Evolutionary conservation across 2,797 vertebrate species (phyloP), one percentile per base, ranked within the genome.

Genomic region (Tenualosa ilisha): DNA sequence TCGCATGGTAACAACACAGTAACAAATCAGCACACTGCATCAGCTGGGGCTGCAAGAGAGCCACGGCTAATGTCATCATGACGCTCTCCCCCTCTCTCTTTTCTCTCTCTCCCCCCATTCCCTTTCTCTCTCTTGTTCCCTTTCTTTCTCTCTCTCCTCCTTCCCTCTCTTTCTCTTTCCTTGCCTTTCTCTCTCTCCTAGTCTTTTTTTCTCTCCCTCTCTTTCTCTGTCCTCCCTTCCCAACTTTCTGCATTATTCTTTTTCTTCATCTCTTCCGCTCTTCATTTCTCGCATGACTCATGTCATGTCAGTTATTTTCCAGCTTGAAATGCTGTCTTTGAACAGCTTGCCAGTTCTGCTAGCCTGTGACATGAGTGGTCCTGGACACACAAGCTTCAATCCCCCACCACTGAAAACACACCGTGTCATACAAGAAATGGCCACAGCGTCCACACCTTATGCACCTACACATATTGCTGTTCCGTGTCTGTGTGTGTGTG

Each of bases 61-160:
- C 9, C 20, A 83, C 56, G 43, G 31, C 40, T 61, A 56, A 83
- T 68, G 83, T 31, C 68, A 75, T 75, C 6, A 31, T 75, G 68
- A 40, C 24, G 12, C 68, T 75, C 68, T 72, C 68, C 6, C 68
- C 40, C 65, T 15, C 11, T 68, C 63, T 31, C 59, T 7, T 46
- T 46, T 46, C 24, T 31, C 61, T 3, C 61, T 65, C 65, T 68
- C 63, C 17, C 22, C 63, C 17, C 22, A 12, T 22, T 63, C n/a
- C n/a, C 22, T 24, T n/a, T 65, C 63, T 65, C n/a, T 65, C 63
- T 65, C 63, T 24, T 49, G 40, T 17, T 9, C 59, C 17, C 46
- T 24, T 22, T 31, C n/a, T 54, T 40, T 50, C 56, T n/a, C 51
- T 54, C 7, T 22, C 46, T 17, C 12, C 24, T 26, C 61, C n/a